These are phyloP conservation scores for Thalassarche chlororhynchos DNA, from an alignment of 2,113 vertebrate genomes.

Conservation along the genomic window DNA sequence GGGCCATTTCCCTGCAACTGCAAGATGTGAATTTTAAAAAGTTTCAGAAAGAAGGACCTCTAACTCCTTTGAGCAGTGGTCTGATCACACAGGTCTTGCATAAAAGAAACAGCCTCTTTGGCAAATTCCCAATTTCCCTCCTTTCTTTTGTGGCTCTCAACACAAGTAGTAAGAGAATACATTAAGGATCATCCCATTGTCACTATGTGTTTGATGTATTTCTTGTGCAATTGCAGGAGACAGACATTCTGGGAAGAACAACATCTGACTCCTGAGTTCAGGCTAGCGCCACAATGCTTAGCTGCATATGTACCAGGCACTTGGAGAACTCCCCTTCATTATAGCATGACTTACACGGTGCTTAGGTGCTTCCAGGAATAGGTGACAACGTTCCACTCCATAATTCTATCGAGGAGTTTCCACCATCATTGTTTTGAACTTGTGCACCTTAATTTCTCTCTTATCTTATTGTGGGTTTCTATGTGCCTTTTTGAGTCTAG, in stretches of 20 bases:
- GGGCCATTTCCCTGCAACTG: neutral
- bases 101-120: neutral
- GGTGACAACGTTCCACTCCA: neutral
- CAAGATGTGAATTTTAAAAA: neutral
- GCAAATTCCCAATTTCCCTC: neutral
- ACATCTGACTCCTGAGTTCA: neutral
- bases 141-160: neutral
- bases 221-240: neutral
- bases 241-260: neutral
- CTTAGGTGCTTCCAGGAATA: neutral
- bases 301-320: neutral
- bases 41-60: neutral
- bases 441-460: neutral
- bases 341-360: accelerated
- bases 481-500: neutral
- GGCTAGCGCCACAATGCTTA: neutral
- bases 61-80: neutral
- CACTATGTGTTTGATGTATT: neutral
- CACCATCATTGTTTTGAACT: neutral
- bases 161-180: neutral
- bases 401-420: neutral
- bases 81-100: neutral
- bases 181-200: neutral
- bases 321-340: neutral
- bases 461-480: neutral